Evolutionary conservation across 2,888 invertebrate species (phyloP).

Genomic region (Lucinisca nassula): DNA sequence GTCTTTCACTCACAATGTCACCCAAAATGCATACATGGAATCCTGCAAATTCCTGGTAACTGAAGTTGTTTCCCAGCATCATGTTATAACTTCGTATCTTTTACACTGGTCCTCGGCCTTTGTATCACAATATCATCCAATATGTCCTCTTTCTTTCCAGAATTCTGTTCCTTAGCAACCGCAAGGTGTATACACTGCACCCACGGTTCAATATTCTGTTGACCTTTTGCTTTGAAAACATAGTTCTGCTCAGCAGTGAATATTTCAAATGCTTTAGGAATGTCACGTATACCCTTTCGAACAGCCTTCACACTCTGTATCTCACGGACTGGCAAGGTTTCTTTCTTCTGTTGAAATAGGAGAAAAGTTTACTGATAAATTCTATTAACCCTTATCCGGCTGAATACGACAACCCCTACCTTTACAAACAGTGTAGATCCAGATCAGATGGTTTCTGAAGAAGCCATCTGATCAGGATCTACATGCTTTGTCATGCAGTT

Average conservation of each 20-base stretch:
- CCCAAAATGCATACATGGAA: too few species aligned
- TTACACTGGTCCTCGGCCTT: constrained; percentile 69
- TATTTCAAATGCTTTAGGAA: constrained; percentile 98
- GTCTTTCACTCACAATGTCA: too few species aligned
- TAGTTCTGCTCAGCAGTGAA: constrained; percentile 95
- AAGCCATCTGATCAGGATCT: too few species aligned
- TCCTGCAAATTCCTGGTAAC: too few species aligned
- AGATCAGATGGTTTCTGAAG: too few species aligned
- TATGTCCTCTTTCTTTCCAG: constrained; percentile 46
- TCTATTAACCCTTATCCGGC: too few species aligned
- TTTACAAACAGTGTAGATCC: too few species aligned
- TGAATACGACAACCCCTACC: too few species aligned
- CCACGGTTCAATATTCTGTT: constrained; percentile 98
- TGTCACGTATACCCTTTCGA: constrained; percentile 94
- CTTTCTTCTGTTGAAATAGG: constrained; percentile 91
- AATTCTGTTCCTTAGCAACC: constrained; percentile 94
- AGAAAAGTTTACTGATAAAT: too few species aligned
- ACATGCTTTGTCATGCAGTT: too few species aligned
- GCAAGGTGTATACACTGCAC: constrained; percentile 98
- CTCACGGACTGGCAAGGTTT: constrained; percentile 96
- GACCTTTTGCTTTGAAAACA: constrained; percentile 97
- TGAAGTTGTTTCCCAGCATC: neutral
- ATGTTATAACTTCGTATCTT: constrained; percentile 74
- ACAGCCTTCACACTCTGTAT: constrained; percentile 98
- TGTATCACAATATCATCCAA: constrained; percentile 68